A percentile compares a stretch with the other conserved stretches of the same genome.
phyloP scores from a whole-genome alignment of 2,797 vertebrate species.

The Threskiornis aethiopicus region DNA sequence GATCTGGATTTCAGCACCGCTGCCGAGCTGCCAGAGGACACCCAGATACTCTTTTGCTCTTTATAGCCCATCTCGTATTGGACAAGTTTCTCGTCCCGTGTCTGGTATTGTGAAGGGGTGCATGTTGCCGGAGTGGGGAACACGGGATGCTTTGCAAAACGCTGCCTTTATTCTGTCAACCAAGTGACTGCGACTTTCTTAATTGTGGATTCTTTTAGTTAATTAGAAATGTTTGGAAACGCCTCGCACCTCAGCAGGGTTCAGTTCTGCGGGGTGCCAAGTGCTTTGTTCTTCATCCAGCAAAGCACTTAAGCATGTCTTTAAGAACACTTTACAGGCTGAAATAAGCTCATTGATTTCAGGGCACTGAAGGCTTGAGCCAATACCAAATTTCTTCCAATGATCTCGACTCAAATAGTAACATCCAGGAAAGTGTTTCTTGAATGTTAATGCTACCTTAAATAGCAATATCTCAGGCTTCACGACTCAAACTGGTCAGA shows the following conservation, averaged over 20 bases:
- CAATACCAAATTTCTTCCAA: neutral
- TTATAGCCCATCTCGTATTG: fast-evolving
- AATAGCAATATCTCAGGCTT: neutral
- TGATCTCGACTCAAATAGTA: neutral
- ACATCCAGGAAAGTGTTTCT: conserved; percentile 7
- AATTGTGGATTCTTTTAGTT: conserved; percentile 22
- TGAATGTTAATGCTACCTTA: neutral
- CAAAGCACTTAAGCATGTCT: conserved; percentile 13
- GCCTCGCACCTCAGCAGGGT: conserved; percentile 19
- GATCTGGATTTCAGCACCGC: neutral
- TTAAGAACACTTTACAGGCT: neutral
- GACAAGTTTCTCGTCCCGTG: fast-evolving
- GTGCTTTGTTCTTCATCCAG: conserved; percentile 24
- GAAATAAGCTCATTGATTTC: neutral
- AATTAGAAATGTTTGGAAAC: conserved; percentile 6
- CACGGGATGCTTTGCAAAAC: neutral
- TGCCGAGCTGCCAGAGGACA: fast-evolving
- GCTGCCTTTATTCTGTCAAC: neutral
- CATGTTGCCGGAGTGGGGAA: neutral
- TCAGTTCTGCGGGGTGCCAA: conserved; percentile 8
- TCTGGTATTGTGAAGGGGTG: neutral
- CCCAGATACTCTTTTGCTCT: fast-evolving
- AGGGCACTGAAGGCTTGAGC: neutral
- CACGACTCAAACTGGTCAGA: neutral
- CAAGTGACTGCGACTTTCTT: neutral